These are phyloP conservation scores for Diprion similis DNA, from an alignment of 1,140 invertebrate genomes.

Conservation along the genomic window DNA sequence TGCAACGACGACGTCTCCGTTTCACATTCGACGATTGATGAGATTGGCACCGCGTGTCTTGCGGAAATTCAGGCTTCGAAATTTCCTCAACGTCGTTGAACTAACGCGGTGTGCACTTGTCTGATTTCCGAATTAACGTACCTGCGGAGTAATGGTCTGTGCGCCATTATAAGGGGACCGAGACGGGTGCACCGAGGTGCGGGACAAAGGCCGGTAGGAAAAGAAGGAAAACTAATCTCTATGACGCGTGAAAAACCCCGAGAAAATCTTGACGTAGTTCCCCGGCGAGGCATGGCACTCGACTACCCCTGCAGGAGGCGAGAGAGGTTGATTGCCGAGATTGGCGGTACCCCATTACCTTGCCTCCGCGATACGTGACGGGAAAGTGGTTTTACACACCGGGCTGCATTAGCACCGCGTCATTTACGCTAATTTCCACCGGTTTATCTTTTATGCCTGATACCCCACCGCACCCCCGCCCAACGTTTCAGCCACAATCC, in stretches of 20 bases:
- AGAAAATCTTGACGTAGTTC: not conserved
- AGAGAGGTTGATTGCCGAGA: slow-evolving; percentile 2
- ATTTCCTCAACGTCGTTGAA: no score
- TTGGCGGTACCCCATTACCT: slow-evolving; percentile 1
- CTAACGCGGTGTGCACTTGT: no score
- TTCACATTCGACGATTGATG: not conserved
- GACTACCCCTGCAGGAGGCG: not conserved
- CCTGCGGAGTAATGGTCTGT: no score
- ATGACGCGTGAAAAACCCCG: not conserved
- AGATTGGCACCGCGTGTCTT: no score
- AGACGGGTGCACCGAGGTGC: not conserved
- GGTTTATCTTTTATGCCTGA: not conserved
- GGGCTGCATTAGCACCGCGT: slow-evolving; percentile 4
- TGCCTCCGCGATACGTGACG: slow-evolving; percentile 3
- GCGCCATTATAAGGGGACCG: no score
- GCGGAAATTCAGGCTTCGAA: no score
- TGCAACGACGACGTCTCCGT: not conserved
- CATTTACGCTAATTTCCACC: slow-evolving; percentile 7
- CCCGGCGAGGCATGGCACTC: not conserved
- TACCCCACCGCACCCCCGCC: not conserved
- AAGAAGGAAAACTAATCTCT: not conserved
- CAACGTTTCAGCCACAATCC: no score
- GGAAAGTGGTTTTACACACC: not conserved
- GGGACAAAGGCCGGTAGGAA: not conserved
- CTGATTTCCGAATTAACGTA: no score